Conservation (phyloP, 2,797 vertebrate species). For the Fistularia commersonii region DNA sequence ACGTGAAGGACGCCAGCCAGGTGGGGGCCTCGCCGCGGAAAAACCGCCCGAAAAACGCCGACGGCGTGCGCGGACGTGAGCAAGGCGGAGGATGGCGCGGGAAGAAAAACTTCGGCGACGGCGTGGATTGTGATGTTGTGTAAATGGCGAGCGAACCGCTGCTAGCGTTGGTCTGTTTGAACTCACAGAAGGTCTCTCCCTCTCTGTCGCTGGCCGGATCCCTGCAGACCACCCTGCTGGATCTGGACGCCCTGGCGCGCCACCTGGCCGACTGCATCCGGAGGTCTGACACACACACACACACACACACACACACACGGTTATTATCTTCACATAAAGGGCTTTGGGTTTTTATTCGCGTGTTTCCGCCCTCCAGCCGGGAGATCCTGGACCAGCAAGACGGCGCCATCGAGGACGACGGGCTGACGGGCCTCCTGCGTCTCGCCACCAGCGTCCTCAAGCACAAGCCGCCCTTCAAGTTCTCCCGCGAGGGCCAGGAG, state of each 20-base stretch:
- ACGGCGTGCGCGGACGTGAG: too few species aligned
- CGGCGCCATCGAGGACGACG: slow-evolving; percentile 92
- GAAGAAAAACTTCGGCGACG: too few species aligned
- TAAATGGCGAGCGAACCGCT: slow-evolving; percentile 28
- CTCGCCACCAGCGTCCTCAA: slow-evolving; percentile 95
- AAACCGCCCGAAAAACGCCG: too few species aligned
- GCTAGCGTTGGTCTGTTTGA: slow-evolving; percentile 62
- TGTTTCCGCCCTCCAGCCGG: slow-evolving; percentile 70
- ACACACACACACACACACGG: not conserved
- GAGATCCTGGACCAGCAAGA: slow-evolving; percentile 98
- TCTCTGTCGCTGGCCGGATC: slow-evolving; percentile 63
- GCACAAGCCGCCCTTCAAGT: slow-evolving; percentile 98
- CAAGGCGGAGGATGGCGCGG: too few species aligned
- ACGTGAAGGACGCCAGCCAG: slow-evolving; percentile 97
- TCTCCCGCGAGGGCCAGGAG: slow-evolving; percentile 96
- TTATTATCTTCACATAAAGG: too few species aligned
- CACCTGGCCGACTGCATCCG: slow-evolving; percentile 97
- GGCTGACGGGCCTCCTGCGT: slow-evolving; percentile 90
- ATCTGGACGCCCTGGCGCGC: slow-evolving; percentile 93
- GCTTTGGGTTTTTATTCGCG: not conserved
- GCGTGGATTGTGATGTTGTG: not conserved
- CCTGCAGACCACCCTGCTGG: slow-evolving; percentile 90
- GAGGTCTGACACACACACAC: slow-evolving; percentile 80
- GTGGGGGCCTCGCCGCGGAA: slow-evolving; percentile 59
- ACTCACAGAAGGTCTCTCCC: slow-evolving; percentile 71